Conservation (phyloP, 2,797 vertebrate genomes). For the Arrhamphus sclerolepis region DNA sequence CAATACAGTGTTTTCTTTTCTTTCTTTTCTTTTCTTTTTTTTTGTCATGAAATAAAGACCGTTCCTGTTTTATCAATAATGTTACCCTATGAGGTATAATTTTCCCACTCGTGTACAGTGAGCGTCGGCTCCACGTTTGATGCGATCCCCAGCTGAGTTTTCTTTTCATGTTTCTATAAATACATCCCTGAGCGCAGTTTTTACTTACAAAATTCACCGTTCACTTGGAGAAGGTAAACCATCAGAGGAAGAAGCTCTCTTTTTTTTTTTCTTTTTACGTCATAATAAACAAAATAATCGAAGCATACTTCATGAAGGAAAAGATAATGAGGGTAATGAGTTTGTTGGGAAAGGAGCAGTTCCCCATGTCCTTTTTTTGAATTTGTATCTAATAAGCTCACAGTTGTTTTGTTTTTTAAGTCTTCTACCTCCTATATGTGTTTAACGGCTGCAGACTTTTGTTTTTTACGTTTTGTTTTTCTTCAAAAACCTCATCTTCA, state of each 20-base stretch:
- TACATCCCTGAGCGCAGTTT: slow-evolving; percentile 28
- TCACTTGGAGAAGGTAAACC: slow-evolving; percentile 30
- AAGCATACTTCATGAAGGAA: slow-evolving; percentile 64
- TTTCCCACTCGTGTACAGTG: slow-evolving; percentile 4
- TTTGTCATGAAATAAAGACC: no score
- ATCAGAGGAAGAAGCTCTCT: slow-evolving; percentile 28
- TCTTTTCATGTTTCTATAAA: slow-evolving; percentile 48
- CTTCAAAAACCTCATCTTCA: no score
- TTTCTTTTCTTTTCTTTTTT: no score
- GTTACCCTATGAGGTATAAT: neutral
- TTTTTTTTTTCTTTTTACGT: slow-evolving; percentile 40
- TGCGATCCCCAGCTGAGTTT: slow-evolving; percentile 28
- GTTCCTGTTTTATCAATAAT: slow-evolving; percentile 10
- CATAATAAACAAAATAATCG: slow-evolving; percentile 64
- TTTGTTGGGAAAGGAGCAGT: no score
- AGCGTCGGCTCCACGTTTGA: slow-evolving; percentile 43
- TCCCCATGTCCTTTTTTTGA: no score
- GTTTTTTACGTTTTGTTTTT: no score
- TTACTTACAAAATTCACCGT: slow-evolving; percentile 27
- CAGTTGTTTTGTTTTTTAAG: no score
- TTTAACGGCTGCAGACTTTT: no score
- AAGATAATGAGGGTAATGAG: slow-evolving; percentile 46
- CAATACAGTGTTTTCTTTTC: no score
- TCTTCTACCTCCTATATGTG: no score
- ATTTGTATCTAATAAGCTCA: no score